These are phyloP conservation scores for Matsumurasca onukii DNA, from an alignment of 1,140 invertebrate species.

Conservation along the genomic window DNA sequence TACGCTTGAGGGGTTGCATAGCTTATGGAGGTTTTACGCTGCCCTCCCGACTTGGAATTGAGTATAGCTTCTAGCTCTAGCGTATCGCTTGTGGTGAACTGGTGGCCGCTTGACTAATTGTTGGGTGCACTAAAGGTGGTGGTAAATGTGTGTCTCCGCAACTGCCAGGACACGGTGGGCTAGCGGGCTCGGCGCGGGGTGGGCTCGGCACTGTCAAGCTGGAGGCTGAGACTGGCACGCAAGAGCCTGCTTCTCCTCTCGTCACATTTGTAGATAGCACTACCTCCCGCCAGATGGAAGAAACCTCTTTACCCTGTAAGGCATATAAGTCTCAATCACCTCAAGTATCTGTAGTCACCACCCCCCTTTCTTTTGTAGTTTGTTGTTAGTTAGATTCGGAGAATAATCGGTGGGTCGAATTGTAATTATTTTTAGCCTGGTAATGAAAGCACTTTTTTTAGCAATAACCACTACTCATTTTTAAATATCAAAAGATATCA, in stretches of 20 bases:
- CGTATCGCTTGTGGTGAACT: background rate
- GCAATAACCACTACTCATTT: too few relatives aligned
- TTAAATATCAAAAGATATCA: too few relatives aligned
- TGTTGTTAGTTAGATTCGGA: too few relatives aligned
- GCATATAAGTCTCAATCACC: background rate
- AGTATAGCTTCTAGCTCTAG: too few relatives aligned
- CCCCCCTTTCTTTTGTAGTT: too few relatives aligned
- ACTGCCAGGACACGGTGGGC: too few relatives aligned
- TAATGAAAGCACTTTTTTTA: too few relatives aligned
- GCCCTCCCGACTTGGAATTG: too few relatives aligned
- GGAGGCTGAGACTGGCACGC: conserved; percentile 28
- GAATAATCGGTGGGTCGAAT: too few relatives aligned
- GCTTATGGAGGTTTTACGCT: background rate
- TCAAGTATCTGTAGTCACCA: background rate
- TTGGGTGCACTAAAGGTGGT: conserved; percentile 32
- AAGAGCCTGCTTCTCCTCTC: conserved; percentile 29
- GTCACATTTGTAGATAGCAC: conserved; percentile 42
- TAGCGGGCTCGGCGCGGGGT: conserved; percentile 33
- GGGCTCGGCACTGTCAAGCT: conserved; percentile 34
- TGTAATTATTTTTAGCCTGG: background rate
- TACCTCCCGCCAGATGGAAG: conserved; percentile 41
- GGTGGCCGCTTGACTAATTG: conserved; percentile 22
- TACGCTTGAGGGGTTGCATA: background rate
- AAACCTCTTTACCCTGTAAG: conserved; percentile 37
- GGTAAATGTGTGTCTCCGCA: conserved; percentile 33